Percentiles rank a stretch among this genome's conserved stretches.
These are phyloP conservation scores for Copidosoma aretas DNA, from an alignment of 2,888 invertebrate species.

Conservation along the genomic window DNA sequence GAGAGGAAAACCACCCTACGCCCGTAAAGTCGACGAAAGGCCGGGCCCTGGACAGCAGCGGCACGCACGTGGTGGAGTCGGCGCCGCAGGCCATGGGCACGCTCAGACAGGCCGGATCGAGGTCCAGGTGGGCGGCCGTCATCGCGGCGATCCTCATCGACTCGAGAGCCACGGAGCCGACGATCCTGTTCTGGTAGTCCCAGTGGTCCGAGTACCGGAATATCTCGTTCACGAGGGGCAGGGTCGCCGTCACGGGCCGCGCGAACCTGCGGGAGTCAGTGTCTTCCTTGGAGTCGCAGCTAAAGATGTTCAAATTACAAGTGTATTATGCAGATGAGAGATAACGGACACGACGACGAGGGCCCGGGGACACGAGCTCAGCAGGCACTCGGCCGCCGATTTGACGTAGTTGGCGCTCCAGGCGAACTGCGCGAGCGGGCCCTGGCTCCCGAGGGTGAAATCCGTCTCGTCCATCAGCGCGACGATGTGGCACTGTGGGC, in stretches of 20 bases:
- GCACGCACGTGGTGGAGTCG: slow-evolving; percentile 52
- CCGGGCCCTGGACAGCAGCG: slow-evolving; percentile 51
- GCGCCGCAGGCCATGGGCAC: slow-evolving; percentile 56
- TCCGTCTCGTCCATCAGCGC: slow-evolving; percentile 56
- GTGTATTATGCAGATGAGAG: too few species aligned
- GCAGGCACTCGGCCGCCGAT: slow-evolving; percentile 48
- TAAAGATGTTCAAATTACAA: too few species aligned
- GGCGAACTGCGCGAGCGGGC: slow-evolving; percentile 46
- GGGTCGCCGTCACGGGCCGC: slow-evolving; percentile 53
- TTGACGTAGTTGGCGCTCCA: slow-evolving; percentile 47
- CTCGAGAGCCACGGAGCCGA: slow-evolving; percentile 53
- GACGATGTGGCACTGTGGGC: slow-evolving; percentile 51
- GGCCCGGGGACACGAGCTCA: slow-evolving; percentile 49
- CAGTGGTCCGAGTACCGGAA: slow-evolving; percentile 47
- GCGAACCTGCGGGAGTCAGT: too few species aligned
- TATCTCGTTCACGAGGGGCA: slow-evolving; percentile 54
- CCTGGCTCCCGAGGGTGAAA: slow-evolving; percentile 40
- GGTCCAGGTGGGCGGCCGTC: slow-evolving; percentile 49
- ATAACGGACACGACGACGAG: slow-evolving; percentile 47
- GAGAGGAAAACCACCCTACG: slow-evolving; percentile 34
- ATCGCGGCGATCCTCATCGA: slow-evolving; percentile 52
- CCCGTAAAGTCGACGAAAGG: slow-evolving; percentile 48
- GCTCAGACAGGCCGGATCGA: slow-evolving; percentile 51
- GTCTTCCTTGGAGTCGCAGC: too few species aligned
- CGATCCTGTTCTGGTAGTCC: slow-evolving; percentile 52